A percentile compares a stretch with the other conserved stretches of the same genome.
phyloP scores from a whole-genome alignment of 2,888 invertebrate species.

The Andrena fulva region DNA sequence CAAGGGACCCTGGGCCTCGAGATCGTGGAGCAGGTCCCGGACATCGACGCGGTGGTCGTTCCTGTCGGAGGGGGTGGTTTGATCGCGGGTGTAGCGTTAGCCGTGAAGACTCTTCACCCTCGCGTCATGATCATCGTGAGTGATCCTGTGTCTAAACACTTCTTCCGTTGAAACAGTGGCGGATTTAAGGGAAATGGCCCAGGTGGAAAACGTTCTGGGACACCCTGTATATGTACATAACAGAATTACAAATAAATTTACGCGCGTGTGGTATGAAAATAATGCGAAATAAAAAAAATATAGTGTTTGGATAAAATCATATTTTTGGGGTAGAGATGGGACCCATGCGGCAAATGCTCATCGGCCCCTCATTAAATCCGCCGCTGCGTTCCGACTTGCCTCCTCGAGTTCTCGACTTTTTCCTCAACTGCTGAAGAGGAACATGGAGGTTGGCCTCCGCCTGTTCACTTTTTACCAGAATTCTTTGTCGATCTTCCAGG shows the following conservation, averaged over 20 bases:
- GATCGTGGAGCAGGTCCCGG: conserved; percentile 95
- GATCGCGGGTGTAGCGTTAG: conserved; percentile 95
- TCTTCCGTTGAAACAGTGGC: too few species aligned
- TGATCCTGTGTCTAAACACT: not conserved
- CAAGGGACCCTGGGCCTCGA: conserved; percentile 98
- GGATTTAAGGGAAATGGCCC: too few species aligned
- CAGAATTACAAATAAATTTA: too few species aligned
- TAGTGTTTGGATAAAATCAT: too few species aligned
- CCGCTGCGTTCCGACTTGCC: not conserved
- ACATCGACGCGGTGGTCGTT: conserved; percentile 95
- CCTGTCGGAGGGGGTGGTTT: conserved; percentile 98
- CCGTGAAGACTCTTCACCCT: conserved; percentile 94
- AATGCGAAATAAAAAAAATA: too few species aligned
- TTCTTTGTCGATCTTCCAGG: conserved; percentile 85
- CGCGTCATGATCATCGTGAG: conserved; percentile 94
- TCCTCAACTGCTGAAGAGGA: not conserved
- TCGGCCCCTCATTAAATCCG: too few species aligned
- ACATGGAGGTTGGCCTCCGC: not conserved
- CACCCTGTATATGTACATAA: too few species aligned
- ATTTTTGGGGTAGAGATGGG: too few species aligned
- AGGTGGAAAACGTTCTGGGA: too few species aligned
- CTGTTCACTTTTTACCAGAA: not conserved
- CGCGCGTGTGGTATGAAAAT: too few species aligned
- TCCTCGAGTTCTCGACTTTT: not conserved
- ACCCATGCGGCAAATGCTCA: too few species aligned